Base-by-base conservation (phyloP, 1,140 invertebrate species). In the Caerostris extrusa region DNA sequence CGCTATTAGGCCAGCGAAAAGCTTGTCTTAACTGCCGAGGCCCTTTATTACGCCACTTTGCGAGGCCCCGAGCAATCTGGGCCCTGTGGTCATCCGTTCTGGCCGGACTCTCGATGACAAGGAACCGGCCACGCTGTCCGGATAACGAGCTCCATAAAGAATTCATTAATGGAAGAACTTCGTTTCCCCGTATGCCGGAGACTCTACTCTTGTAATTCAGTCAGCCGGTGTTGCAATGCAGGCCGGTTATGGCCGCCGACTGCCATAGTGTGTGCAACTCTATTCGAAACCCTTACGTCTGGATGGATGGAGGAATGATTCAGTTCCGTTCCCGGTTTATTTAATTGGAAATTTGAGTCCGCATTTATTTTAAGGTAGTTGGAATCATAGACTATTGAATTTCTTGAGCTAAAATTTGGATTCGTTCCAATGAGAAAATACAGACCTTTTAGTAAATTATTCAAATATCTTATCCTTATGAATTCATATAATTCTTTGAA, bases 31-130 rank as follows among this genome's bases (percentile, higher is more conserved):
- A 88, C 61, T 58, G 86, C 61, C 60, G 50, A 10, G 61, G 58
- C 19, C 86, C 86, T 88, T 88, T 88, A 88, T 67, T 88, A 88
- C 19, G 55, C 86, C 86, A 88, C 86, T 88, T 88, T 88, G 61
- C 58, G 82, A 56, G n/a, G n/a, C 19, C 71, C 71, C 55, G 82
- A 57, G 82, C 82, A 85, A 85, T 85, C 82, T 85, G 17, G 8
- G 6, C 55, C 55, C 55, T 5, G 82, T 58, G 86, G 86, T 58
- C 82, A 58, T 56, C 82, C 19, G 55, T 88, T 58, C 61, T 64
- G 83, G 83, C 57, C 86, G 61, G 86, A 55, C 86, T 88, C 0
- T 58, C 61, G 82, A 85, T 85, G 82, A 85, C 82, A 57, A 58
- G 55, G 82, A 57, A 50, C 61, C 14, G 86, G 86, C 86, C 50